Percentiles rank a stretch among this genome's conserved stretches.
phyloP scores from a whole-genome alignment of 2,113 vertebrate genomes.

The Erythrocercus mccallii region DNA sequence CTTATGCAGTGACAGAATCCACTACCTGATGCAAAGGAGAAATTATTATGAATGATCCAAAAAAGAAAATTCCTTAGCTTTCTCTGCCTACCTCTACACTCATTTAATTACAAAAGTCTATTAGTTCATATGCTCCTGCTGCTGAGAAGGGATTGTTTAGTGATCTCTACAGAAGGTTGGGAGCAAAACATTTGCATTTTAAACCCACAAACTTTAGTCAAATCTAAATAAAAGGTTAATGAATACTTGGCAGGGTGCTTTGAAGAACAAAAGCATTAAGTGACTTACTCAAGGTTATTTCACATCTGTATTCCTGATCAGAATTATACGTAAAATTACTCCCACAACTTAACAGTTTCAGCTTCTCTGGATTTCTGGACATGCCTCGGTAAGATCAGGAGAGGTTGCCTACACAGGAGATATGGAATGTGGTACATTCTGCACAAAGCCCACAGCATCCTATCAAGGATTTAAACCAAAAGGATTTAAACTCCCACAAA shows the following conservation, averaged over 20 bases:
- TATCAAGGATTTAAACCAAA: neutral
- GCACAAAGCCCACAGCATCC: neutral
- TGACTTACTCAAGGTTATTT: neutral
- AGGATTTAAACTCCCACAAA: neutral
- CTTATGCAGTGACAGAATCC: neutral
- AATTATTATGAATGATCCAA: neutral
- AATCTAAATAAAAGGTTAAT: neutral
- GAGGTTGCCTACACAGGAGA: neutral
- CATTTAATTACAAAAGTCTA: neutral
- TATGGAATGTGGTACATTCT: neutral
- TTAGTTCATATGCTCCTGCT: neutral
- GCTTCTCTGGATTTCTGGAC: neutral
- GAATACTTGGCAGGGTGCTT: neutral
- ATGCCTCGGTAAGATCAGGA: neutral
- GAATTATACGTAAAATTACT: neutral
- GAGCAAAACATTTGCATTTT: neutral
- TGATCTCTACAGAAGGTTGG: neutral
- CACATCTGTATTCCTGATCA: neutral
- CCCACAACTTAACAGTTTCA: neutral
- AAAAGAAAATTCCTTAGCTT: neutral
- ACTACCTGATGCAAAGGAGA: neutral
- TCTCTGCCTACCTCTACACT: neutral
- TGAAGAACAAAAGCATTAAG: neutral
- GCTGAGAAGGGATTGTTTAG: neutral
- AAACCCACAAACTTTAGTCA: neutral